A percentile compares a stretch with the other conserved stretches of the same genome.
These are phyloP conservation scores for Phalacrocorax pelagicus DNA, from an alignment of 2,113 vertebrate species.

Conservation along the genomic window DNA sequence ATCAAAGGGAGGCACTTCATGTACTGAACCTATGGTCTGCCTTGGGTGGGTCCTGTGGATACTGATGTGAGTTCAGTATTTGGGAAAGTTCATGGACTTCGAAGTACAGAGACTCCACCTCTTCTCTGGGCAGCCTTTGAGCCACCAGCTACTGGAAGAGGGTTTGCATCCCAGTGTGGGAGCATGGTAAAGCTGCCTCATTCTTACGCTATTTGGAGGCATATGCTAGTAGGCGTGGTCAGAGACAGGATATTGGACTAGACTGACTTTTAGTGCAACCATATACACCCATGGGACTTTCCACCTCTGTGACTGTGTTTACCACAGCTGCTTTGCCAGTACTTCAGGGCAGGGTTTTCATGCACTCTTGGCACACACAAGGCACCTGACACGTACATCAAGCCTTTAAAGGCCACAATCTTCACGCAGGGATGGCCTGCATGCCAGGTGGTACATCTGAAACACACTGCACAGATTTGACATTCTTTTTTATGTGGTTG, in stretches of 20 bases:
- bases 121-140: background rate
- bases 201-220: background rate
- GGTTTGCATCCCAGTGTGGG: background rate
- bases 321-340: background rate
- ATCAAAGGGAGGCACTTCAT: background rate
- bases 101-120: background rate
- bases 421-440: background rate
- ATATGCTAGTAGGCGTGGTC: background rate
- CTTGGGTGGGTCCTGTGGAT: background rate
- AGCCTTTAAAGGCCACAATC: background rate
- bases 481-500: background rate
- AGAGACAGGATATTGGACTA: background rate
- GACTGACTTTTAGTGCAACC: background rate
- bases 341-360: background rate
- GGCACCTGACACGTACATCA: accelerated
- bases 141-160: background rate
- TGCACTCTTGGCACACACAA: background rate
- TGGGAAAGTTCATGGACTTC: background rate
- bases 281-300: background rate
- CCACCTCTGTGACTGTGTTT: background rate
- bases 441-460: background rate
- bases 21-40: background rate
- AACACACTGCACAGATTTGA: background rate
- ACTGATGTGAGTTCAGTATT: background rate
- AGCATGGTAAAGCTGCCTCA: background rate